Base-by-base conservation (phyloP, 2,888 invertebrate genomes). In the Poecilobothrus nobilitatus region DNA sequence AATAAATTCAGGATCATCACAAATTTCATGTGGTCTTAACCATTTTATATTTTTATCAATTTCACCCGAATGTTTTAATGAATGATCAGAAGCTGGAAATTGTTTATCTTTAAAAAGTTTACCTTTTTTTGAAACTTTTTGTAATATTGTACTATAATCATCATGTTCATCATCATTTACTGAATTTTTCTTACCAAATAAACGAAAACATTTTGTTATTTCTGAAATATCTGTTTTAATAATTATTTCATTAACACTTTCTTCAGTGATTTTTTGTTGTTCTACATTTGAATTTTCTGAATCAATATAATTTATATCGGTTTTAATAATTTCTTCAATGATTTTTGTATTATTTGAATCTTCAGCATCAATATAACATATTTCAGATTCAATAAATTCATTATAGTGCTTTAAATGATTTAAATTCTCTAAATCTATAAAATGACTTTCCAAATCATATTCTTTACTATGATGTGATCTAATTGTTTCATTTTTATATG, bases 201-300 rank as follows among this genome's bases (percentile, higher is more conserved):
- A 53, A 18, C 53, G 53, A 53, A 53, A 53, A 53, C 53, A 53
- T 53, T 53, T 53, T 53, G 53, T 53, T 53, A 53, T 53, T 18
- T 53, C 53, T 1, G 53, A 53, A 18, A 53, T 53, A 53, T 53
- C 53, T 15, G 53, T 53, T 53, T 53, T 53, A 53, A 18, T 18
- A 18, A 53, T 18, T 18, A 18, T 6, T 53, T 53, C 53, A 53
- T 53, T 53, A 18, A 18, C 18, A 53, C 2, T 18, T 53, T 18
- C n/a, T 18, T 18, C 53, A 18, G 2, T 15, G 27, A 27, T 27
- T 8, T 37, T 4, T 37, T 37, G 8, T 1, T 8, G 1, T 37
- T 8, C 37, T 5, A 5, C 37, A 37, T 37, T 8, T 37, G 8
- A 12, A 37, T 12, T 37, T 7, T 37, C 9, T 37, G 37, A 37